A percentile compares a stretch with the other conserved stretches of the same genome.
Evolutionary conservation across 2,888 invertebrate genomes (phyloP).

Genomic region (Xylota segnis): DNA sequence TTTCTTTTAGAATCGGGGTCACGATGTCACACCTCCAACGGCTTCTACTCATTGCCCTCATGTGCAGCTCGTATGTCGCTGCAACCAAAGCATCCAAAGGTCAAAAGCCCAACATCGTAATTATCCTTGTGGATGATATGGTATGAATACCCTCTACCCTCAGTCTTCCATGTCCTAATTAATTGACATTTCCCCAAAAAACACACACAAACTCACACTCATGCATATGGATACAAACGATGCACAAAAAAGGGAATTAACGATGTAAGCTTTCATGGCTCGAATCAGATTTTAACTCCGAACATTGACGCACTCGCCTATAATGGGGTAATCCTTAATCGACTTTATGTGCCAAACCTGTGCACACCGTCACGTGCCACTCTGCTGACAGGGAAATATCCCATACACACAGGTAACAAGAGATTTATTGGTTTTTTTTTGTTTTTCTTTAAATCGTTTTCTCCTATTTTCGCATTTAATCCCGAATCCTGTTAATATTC

Average conservation of each 20-base stretch:
- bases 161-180: slow-evolving; percentile 35
- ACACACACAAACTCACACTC: not conserved
- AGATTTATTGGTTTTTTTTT: slow-evolving; percentile 59
- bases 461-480: slow-evolving; percentile 22
- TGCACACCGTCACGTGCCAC: slow-evolving; percentile 94
- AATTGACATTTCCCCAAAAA: slow-evolving; percentile 42
- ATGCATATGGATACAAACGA: not conserved
- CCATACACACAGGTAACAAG: slow-evolving; percentile 89
- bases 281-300: slow-evolving; percentile 94
- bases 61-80: slow-evolving; percentile 33
- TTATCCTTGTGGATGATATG: slow-evolving; percentile 93
- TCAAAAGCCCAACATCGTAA: slow-evolving; percentile 88
- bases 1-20: slow-evolving; percentile 30
- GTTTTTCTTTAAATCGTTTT: slow-evolving; percentile 42
- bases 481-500: slow-evolving; percentile 49
- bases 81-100: slow-evolving; percentile 54
- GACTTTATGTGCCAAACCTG: slow-evolving; percentile 92
- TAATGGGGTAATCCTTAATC: slow-evolving; percentile 93
- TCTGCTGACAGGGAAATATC: slow-evolving; percentile 94
- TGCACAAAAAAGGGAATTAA: slow-evolving; percentile 91
- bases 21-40: slow-evolving; percentile 54
- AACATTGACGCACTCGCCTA: slow-evolving; percentile 95
- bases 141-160: slow-evolving; percentile 84
- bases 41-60: slow-evolving; percentile 46
- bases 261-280: slow-evolving; percentile 96